These are phyloP conservation scores for Styela plicata DNA, from an alignment of 23 tunicate species.

Conservation along the genomic window DNA sequence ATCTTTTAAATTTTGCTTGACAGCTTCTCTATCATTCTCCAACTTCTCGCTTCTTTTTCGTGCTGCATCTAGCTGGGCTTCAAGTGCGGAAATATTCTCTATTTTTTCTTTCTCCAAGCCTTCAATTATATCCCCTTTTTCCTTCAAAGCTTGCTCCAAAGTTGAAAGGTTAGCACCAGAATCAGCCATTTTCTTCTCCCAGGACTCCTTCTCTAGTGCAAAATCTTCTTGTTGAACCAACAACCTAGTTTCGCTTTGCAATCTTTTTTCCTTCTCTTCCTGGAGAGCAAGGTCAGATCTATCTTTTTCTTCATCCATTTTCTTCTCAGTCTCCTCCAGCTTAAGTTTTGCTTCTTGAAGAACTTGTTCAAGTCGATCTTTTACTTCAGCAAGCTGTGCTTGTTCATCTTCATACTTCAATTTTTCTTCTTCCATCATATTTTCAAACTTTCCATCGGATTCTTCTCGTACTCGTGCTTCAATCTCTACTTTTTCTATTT, in stretches of 20 bases:
- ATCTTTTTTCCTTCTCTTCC: slow-evolving; percentile 70
- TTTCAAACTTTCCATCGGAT: slow-evolving; percentile 17
- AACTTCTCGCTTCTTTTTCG: slow-evolving; percentile 74
- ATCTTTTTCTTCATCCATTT: slow-evolving; percentile 72
- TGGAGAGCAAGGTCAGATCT: slow-evolving; percentile 48
- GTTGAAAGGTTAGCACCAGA: not conserved
- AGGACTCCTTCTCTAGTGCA: slow-evolving; percentile 7
- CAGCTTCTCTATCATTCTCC: slow-evolving; percentile 57
- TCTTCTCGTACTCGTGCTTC: slow-evolving; percentile 23
- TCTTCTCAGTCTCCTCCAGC: slow-evolving; percentile 58
- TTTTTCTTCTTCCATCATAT: slow-evolving; percentile 35
- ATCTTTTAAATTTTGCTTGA: slow-evolving; percentile 42
- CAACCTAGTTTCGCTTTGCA: slow-evolving; percentile 42
- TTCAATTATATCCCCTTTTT: not conserved
- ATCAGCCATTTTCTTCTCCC: not conserved
- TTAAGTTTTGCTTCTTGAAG: slow-evolving; percentile 63
- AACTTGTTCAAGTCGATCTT: slow-evolving; percentile 73
- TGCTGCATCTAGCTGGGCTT: slow-evolving; percentile 10
- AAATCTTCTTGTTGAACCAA: slow-evolving; percentile 22
- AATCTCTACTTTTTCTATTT: not conserved
- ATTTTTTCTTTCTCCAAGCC: not conserved
- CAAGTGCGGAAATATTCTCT: not conserved
- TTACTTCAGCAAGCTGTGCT: slow-evolving; percentile 62
- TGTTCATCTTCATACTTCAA: slow-evolving; percentile 48
- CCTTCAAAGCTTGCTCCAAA: not conserved